These are phyloP conservation scores for Danio albolineatus DNA, from an alignment of 2,797 vertebrate genomes.

Conservation along the genomic window DNA sequence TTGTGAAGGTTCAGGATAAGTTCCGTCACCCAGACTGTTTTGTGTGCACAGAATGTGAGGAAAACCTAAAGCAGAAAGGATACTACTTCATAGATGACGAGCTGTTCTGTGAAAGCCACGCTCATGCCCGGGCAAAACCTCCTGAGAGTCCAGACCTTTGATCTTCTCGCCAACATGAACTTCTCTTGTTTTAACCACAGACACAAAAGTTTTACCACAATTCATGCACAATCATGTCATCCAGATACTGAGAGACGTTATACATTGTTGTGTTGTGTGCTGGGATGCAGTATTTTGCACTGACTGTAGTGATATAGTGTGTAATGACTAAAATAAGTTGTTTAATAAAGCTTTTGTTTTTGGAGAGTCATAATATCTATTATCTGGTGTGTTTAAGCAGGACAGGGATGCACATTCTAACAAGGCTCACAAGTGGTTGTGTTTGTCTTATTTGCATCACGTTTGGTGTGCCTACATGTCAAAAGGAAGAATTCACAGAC, in stretches of 20 bases:
- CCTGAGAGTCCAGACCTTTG: slow-evolving; percentile 91
- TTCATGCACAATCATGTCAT: not conserved
- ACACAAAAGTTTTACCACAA: not conserved
- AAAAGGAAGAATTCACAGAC: not conserved
- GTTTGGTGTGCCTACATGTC: not conserved
- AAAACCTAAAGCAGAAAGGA: slow-evolving; percentile 96
- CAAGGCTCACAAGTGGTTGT: not conserved
- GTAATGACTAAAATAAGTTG: slow-evolving; percentile 4
- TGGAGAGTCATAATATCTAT: not conserved
- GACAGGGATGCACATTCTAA: not conserved
- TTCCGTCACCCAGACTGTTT: slow-evolving; percentile 95
- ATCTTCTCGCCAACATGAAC: slow-evolving; percentile 78
- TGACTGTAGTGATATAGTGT: slow-evolving; percentile 4
- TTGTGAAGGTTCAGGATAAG: slow-evolving; percentile 95
- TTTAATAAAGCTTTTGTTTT: slow-evolving; percentile 15
- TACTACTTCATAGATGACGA: slow-evolving; percentile 97
- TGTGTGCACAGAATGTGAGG: slow-evolving; percentile 92
- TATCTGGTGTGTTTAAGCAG: not conserved
- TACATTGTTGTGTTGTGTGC: slow-evolving; percentile 13
- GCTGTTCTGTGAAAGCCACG: slow-evolving; percentile 94
- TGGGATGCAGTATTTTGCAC: slow-evolving; percentile 20
- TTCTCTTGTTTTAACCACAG: slow-evolving; percentile 55
- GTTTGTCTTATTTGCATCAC: not conserved
- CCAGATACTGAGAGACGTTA: not conserved
- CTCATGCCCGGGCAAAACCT: slow-evolving; percentile 87